Evolutionary conservation across 2,113 vertebrate species (phyloP), one percentile per base, ranked within the genome.

Genomic region (Xenopus borealis): DNA sequence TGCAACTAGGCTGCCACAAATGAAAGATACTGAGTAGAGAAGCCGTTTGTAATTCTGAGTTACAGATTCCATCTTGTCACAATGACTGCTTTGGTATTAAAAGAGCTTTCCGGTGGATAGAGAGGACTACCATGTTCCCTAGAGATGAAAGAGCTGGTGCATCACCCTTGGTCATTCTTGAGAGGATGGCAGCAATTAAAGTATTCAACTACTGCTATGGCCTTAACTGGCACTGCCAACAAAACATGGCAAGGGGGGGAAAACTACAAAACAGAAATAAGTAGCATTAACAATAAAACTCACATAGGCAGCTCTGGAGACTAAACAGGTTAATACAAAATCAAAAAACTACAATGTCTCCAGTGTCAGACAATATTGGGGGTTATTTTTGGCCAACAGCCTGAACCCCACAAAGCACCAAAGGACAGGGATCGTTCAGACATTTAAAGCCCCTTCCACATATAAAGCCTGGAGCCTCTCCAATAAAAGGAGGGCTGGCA

Each of bases 361-460:
- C 74, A 77, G 74, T 77, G 74, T 77, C 61, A 44, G 73, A 76
- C 73, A 68, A 55, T 30, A 62, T 57, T 57, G 52, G 52, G 72
- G 44, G 23, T 27, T 17, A 12, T 50, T 50, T 61, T 19, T 40
- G 58, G 47, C 65, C 62, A 14, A 30, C 50, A 45, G 47, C 47
- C 59, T 67, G 63, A 59, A 68, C 58, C 45, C 13, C 20, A 52
- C 16, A 12, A 20, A 76, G 66, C 18, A 69, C 33, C 50, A 45
- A 18, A 27, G 12, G 65, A 20, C 19, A 30, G 11, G 65, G 65
- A 50, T 17, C 10, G n/a, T 57, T 45, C 66, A 64, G 58, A 16
- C 66, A 57, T 23, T 10, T 40, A 67, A 58, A 18, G 73, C 62
- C 46, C 73, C 40, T 58, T 74, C 17, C 12, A 46, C 14, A 53